Evolutionary conservation across 1,140 invertebrate species (phyloP).

Genomic region (Drosophila melanica): DNA sequence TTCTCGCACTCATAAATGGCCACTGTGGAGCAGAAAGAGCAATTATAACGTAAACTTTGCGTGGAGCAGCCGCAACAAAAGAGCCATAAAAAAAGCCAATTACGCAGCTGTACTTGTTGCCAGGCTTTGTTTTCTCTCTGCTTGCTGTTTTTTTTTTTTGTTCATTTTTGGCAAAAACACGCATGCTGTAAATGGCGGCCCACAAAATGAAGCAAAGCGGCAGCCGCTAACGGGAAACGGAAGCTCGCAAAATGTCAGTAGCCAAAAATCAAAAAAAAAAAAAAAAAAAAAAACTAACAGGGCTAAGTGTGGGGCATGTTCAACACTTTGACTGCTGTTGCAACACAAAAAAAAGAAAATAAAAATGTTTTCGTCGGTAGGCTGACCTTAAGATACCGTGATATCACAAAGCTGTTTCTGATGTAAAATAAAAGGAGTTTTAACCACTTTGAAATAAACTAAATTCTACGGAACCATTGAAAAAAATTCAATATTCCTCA

Average conservation of each 20-base stretch:
- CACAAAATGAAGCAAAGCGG: conserved; percentile 39
- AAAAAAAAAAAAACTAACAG: conserved; percentile 10
- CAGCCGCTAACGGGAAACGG: conserved; percentile 47
- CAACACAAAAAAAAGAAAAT: neutral
- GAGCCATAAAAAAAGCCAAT: conserved; percentile 52
- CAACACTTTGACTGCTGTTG: conserved; percentile 17
- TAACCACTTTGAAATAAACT: too few relatives aligned
- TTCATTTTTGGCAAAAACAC: conserved; percentile 32
- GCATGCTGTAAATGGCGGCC: conserved; percentile 24
- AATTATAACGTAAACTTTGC: conserved; percentile 51
- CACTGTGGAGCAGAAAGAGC: conserved; percentile 72
- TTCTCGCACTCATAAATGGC: conserved; percentile 91
- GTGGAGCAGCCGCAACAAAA: conserved; percentile 18
- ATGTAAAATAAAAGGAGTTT: too few relatives aligned
- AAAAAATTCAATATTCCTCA: too few relatives aligned
- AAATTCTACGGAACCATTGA: too few relatives aligned
- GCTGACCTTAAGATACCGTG: neutral
- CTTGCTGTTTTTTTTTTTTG: conserved; percentile 17
- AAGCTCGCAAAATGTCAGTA: conserved; percentile 54
- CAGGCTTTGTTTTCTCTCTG: neutral
- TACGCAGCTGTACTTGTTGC: conserved; percentile 70
- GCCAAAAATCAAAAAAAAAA: conserved; percentile 23
- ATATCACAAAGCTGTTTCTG: too few relatives aligned
- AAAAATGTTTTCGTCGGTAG: too few relatives aligned
- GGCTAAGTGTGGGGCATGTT: neutral